phyloP scores from a whole-genome alignment of 1,140 invertebrate genomes.

The Brachionus rubens region DNA sequence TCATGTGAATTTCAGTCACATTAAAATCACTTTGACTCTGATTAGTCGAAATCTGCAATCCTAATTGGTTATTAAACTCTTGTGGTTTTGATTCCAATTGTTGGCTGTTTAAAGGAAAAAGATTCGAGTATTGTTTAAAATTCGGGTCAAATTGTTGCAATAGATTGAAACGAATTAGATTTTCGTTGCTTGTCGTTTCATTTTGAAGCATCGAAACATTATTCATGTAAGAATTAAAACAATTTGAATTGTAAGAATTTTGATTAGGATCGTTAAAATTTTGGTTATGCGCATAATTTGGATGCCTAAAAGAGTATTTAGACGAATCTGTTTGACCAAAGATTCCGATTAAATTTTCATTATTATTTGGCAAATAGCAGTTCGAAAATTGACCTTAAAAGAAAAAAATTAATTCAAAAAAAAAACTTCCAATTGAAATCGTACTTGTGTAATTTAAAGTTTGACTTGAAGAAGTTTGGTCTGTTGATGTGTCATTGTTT shows the following conservation, averaged over 20 bases:
- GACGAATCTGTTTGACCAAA: not conserved
- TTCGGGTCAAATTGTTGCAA: constrained; percentile 19
- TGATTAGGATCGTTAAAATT: not conserved
- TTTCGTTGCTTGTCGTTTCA: not conserved
- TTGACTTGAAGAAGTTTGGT: not conserved
- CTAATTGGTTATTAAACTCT: not conserved
- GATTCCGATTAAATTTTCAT: constrained; percentile 14
- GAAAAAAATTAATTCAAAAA: not conserved
- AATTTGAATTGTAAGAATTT: not conserved
- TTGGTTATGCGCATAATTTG: not conserved
- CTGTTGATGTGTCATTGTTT: not conserved
- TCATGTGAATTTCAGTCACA: not conserved
- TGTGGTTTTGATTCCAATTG: not conserved
- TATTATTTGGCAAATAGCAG: not conserved
- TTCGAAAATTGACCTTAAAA: not conserved
- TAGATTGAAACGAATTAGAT: constrained; percentile 3
- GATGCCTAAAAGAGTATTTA: not conserved
- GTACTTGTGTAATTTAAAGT: constrained; percentile 9
- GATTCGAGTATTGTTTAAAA: constrained; percentile 15
- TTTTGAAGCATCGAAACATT: not conserved
- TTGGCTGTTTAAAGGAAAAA: not conserved
- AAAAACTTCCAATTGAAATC: not conserved
- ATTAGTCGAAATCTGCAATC: not conserved
- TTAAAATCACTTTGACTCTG: not conserved
- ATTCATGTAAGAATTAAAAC: not conserved